Base-by-base conservation (phyloP, 2,113 vertebrate species). In the Gadus chalcogrammus region DNA sequence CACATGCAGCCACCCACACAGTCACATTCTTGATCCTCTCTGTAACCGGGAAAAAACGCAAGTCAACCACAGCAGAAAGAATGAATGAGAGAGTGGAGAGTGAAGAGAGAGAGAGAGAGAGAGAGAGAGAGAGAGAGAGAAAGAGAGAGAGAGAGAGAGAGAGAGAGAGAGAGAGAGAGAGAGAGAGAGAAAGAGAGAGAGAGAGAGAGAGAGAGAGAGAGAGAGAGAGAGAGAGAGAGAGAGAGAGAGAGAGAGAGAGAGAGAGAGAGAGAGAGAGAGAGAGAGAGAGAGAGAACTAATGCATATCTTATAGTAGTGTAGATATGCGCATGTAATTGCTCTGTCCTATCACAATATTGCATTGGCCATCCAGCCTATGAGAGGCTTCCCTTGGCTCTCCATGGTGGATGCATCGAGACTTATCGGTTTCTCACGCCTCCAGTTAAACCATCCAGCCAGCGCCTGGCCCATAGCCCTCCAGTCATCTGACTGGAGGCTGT, bases 401-500 rank as follows among this genome's bases (percentile, higher is more conserved):
- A 1, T 16, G 78, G 83, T 70, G 83, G 81, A 80, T 80, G 80
- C 56, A 65, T 28, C 65, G 62, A 58, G 67, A 79, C 81, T 81
- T 73, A 64, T 82, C 9, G 0, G 69, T 71, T 70, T 75, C 70
- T 82, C 74, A 67, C 71, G 71, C 77, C 73, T 75, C 65, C 77
- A 69, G 80, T 87, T 81, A 85, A 76, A 84, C 70, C 15, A 5
- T 55, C 53, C 5, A 55, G 2, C 12, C 12, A 55, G 3, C 53
- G 12, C 53, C 68, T 67, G 55, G 77, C 76, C 79, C 76, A 58
- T 82, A 73, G 76, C 86, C 79, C 74, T 72, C 53, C 64, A 82
- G 77, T 80, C 88, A 87, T 82, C 64, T 72, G 63, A 60, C 76
- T n/a, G n/a, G n/a, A 83, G 70, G 64, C 81, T 74, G 61, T 64